phyloP scores from a whole-genome alignment of 2,797 vertebrate genomes.

The Danio jaintianensis region DNA sequence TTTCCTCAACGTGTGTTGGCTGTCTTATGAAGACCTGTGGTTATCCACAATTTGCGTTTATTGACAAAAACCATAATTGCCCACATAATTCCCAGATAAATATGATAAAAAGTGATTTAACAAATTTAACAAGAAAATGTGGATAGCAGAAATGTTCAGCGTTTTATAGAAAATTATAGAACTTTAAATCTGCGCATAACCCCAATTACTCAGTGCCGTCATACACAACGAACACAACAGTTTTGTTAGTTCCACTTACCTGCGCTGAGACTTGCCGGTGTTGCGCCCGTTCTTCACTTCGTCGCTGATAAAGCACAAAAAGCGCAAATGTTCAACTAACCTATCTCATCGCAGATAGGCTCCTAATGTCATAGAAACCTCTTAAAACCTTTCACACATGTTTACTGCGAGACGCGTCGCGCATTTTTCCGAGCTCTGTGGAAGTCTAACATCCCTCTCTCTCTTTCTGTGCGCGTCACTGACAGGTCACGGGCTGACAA shows the following conservation, averaged over 20 bases:
- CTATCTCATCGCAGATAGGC: background rate
- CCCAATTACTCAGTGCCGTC: background rate
- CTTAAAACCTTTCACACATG: conserved; percentile 11
- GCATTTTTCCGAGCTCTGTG: background rate
- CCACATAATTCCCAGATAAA: background rate
- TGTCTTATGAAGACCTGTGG: background rate
- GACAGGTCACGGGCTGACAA: background rate
- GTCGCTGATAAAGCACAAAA: background rate
- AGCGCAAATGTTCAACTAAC: background rate
- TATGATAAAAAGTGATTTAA: background rate
- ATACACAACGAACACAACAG: background rate
- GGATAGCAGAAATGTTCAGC: background rate
- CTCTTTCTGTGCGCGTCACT: conserved; percentile 7
- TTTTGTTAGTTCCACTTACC: conserved; percentile 3
- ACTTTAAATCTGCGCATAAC: background rate
- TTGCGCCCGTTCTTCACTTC: background rate
- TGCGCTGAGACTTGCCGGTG: background rate
- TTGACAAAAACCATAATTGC: background rate
- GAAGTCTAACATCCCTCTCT: background rate
- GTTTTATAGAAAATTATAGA: background rate
- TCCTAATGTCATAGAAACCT: background rate
- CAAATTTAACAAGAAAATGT: background rate
- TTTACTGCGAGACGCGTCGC: background rate
- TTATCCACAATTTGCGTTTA: background rate
- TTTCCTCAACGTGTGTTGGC: background rate